These are phyloP conservation scores for Oxystoma pomonae DNA, from an alignment of 2,888 invertebrate species.

Conservation along the genomic window DNA sequence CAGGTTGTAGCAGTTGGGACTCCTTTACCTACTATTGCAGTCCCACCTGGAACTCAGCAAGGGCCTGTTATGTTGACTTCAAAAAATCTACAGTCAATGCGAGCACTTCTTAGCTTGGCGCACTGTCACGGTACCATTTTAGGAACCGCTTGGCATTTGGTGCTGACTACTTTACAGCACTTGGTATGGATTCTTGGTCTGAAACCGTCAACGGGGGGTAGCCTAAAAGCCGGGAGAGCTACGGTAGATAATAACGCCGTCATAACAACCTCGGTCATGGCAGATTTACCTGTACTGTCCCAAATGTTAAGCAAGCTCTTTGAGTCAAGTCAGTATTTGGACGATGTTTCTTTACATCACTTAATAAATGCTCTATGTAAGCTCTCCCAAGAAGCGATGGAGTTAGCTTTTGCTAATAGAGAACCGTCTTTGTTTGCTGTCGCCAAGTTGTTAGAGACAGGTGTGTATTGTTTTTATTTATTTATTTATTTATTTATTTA, in stretches of 20 bases:
- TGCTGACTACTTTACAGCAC: constrained; percentile 90
- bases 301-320: constrained; percentile 90
- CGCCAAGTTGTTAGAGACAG: constrained; percentile 97
- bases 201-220: constrained; percentile 92
- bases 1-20: constrained; percentile 98
- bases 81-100: constrained; percentile 96
- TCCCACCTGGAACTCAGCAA: constrained; percentile 76
- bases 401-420: constrained; percentile 90
- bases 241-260: constrained; percentile 79
- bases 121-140: constrained; percentile 89
- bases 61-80: constrained; percentile 95
- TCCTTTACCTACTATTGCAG: constrained; percentile 79
- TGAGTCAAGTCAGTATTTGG: constrained; percentile 89
- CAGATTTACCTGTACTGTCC: constrained; percentile 86
- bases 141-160: constrained; percentile 93
- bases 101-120: constrained; percentile 83
- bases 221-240: constrained; percentile 79
- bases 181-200: constrained; percentile 93
- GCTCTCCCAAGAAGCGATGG: constrained; percentile 95
- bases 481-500: no score
- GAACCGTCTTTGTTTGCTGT: constrained; percentile 97
- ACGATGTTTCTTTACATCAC: constrained; percentile 93
- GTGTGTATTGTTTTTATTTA: constrained; percentile 46
- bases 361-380: constrained; percentile 95
- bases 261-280: constrained; percentile 94